These are phyloP conservation scores for Pecten maximus DNA, from an alignment of 2,888 invertebrate species.

Conservation along the genomic window DNA sequence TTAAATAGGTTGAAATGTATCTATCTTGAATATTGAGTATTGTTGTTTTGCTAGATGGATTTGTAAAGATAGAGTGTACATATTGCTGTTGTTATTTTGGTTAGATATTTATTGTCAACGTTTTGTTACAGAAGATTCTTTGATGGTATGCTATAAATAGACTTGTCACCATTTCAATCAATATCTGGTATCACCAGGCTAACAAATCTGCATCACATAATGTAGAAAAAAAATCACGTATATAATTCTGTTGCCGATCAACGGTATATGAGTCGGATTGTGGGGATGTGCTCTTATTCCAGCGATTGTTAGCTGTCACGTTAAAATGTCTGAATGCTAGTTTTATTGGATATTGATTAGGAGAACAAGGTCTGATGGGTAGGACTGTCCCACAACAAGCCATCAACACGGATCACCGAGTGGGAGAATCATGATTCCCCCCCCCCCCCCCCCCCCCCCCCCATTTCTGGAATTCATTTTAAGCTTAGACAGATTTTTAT, in stretches of 20 bases:
- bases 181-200: background rate
- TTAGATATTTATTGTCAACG: background rate
- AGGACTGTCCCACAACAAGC: background rate
- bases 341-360: conserved; percentile 15
- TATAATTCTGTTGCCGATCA: conserved; percentile 1
- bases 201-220: background rate
- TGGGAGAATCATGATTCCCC: background rate
- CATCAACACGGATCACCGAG: background rate
- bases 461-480: background rate
- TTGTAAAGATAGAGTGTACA: background rate
- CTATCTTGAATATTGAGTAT: background rate
- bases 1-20: no score
- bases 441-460: no score
- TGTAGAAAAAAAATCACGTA: background rate
- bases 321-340: conserved; percentile 1
- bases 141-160: background rate
- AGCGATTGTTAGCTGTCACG: background rate
- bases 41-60: background rate
- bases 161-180: conserved; percentile 6
- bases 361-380: background rate
- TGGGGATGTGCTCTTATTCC: background rate
- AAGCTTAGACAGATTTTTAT: background rate
- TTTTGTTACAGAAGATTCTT: background rate
- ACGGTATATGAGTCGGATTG: background rate
- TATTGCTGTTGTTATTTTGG: background rate